A percentile compares a stretch with the other conserved stretches of the same genome.
Conservation (phyloP, 2,797 vertebrate species). For the Austrolebias charrua region DNA sequence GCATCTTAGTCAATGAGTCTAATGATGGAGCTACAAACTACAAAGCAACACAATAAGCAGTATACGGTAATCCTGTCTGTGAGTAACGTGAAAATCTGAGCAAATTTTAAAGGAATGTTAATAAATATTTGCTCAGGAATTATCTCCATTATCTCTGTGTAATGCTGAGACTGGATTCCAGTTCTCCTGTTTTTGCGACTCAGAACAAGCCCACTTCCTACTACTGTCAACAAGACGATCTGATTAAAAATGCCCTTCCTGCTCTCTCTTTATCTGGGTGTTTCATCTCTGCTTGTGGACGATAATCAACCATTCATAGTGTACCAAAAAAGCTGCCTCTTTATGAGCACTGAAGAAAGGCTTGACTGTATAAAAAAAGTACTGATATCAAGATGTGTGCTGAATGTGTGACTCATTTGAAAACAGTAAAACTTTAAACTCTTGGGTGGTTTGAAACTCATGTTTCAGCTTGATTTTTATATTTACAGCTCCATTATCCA, state of each 20-base stretch:
- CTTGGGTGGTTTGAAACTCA: too few species aligned
- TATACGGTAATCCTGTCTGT: background rate
- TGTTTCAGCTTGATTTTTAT: background rate
- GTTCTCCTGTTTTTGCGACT: constrained; percentile 23
- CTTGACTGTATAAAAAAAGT: background rate
- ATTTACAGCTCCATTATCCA: background rate
- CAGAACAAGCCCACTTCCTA: constrained; percentile 41
- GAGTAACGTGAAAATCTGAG: background rate
- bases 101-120: background rate
- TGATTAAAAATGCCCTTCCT: constrained; percentile 57
- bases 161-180: constrained; percentile 23
- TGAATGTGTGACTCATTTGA: constrained; percentile 10
- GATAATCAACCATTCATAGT: constrained; percentile 20
- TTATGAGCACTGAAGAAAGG: constrained; percentile 5
- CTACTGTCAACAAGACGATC: constrained; percentile 30
- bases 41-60: background rate
- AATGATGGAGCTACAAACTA: background rate
- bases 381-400: background rate
- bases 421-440: background rate
- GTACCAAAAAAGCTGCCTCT: constrained; percentile 16
- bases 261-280: constrained; percentile 44
- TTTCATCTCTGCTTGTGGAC: constrained; percentile 50
- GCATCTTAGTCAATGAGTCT: background rate
- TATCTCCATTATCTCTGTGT: constrained; percentile 1
- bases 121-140: background rate